Percentiles rank a stretch among this genome's conserved stretches.
These are phyloP conservation scores for Nyctereutes procyonoides DNA, from an alignment of 2,113 vertebrate species.

Conservation along the genomic window DNA sequence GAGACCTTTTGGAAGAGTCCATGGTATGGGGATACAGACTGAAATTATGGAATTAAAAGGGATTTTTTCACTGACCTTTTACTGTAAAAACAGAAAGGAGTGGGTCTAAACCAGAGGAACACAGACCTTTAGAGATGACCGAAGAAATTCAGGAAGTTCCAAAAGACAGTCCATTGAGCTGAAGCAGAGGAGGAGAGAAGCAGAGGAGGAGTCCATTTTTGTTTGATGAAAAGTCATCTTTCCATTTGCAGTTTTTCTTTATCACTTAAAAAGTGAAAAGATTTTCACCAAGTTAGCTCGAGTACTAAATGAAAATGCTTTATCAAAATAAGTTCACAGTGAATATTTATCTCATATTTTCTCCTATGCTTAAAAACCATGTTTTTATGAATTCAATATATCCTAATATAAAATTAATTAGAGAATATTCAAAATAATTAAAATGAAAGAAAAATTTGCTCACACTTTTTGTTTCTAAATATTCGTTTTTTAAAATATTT, in stretches of 20 bases:
- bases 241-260: not conserved
- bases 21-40: not conserved
- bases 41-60: not conserved
- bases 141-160: not conserved
- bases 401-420: slow-evolving; percentile 53
- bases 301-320: slow-evolving; percentile 61
- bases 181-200: not conserved
- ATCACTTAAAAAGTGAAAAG: not conserved
- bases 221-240: not conserved
- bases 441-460: not conserved
- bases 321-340: slow-evolving; percentile 69
- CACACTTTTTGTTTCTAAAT: not conserved
- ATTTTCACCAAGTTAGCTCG: slow-evolving; percentile 35
- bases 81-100: not conserved
- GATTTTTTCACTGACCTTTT: not conserved
- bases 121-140: not conserved
- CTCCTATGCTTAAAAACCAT: not conserved
- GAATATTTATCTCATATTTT: not conserved
- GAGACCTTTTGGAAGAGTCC: not conserved
- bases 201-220: not conserved
- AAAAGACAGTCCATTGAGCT: not conserved
- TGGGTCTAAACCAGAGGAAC: not conserved
- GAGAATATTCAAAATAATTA: slow-evolving; percentile 31
- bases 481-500: not conserved
- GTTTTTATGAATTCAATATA: slow-evolving; percentile 56